Evolutionary conservation across 2,797 vertebrate genomes (phyloP).

Genomic region (Enteromius afrohamiltoni): DNA sequence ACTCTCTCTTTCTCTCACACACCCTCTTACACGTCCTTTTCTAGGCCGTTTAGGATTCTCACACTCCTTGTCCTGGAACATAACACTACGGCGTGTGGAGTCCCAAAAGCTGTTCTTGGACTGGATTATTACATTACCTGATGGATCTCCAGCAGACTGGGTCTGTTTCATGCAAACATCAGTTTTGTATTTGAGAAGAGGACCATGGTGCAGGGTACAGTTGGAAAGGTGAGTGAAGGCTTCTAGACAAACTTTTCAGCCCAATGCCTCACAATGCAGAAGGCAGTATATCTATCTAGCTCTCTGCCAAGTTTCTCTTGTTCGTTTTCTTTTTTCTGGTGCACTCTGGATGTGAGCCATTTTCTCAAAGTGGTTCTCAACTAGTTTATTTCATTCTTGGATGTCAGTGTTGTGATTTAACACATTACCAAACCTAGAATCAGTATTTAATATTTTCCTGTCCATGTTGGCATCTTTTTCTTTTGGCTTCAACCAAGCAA

Average conservation of each 20-base stretch:
- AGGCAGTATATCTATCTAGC: slow-evolving; percentile 15
- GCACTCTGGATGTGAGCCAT: slow-evolving; percentile 27
- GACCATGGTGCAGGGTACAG: neutral
- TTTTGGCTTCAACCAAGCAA: neutral
- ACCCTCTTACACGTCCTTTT: slow-evolving; percentile 41
- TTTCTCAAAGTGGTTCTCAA: slow-evolving; percentile 9
- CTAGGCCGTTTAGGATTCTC: slow-evolving; percentile 40
- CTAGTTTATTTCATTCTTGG: slow-evolving; percentile 3
- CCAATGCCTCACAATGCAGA: slow-evolving; percentile 23
- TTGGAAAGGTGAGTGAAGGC: slow-evolving; percentile 54
- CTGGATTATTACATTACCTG: slow-evolving; percentile 37
- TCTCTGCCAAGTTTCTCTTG: slow-evolving; percentile 42
- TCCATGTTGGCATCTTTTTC: neutral
- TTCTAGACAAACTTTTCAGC: neutral
- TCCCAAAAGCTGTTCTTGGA: neutral
- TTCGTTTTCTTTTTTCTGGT: slow-evolving; percentile 2
- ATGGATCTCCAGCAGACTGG: slow-evolving; percentile 19
- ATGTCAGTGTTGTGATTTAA: neutral
- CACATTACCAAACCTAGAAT: neutral
- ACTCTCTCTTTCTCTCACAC: slow-evolving; percentile 48
- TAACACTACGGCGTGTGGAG: slow-evolving; percentile 4
- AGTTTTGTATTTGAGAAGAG: slow-evolving; percentile 19
- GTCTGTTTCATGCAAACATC: neutral
- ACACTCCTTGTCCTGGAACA: slow-evolving; percentile 5
- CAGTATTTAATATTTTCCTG: neutral